phyloP scores from a whole-genome alignment of 2,888 invertebrate genomes.

The Mystacides longicornis region DNA sequence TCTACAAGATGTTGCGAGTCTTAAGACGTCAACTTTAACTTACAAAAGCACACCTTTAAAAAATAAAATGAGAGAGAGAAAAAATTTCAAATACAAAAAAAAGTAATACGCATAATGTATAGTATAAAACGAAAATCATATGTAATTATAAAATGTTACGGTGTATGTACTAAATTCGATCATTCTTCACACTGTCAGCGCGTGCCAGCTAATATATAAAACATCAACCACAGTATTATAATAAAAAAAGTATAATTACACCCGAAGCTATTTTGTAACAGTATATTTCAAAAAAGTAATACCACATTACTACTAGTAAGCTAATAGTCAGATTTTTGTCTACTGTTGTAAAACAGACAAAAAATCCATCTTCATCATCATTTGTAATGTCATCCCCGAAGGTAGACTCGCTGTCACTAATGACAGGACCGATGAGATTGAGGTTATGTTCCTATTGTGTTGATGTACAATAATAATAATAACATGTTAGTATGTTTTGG shows the following conservation, averaged over 20 bases:
- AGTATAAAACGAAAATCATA: neutral
- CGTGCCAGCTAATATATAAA: neutral
- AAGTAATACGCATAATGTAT: no score
- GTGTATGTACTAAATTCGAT: neutral
- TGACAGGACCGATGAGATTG: neutral
- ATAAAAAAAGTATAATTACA: no score
- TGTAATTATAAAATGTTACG: neutral
- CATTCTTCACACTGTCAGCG: neutral
- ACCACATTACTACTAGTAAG: neutral
- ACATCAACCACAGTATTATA: slow-evolving; percentile 1
- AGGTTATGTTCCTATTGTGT: neutral
- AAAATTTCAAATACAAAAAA: neutral
- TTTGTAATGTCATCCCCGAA: neutral
- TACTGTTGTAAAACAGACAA: neutral
- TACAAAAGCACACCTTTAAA: neutral
- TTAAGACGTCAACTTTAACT: neutral
- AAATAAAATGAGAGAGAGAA: no score
- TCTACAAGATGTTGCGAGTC: no score
- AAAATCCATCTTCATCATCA: neutral
- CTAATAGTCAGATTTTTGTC: neutral
- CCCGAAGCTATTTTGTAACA: neutral
- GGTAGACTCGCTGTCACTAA: neutral
- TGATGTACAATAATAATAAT: neutral
- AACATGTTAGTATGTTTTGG: no score
- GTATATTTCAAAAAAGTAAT: neutral